Conservation (phyloP, 2,888 invertebrate genomes). For the Dasysyrphus tricinctus region DNA sequence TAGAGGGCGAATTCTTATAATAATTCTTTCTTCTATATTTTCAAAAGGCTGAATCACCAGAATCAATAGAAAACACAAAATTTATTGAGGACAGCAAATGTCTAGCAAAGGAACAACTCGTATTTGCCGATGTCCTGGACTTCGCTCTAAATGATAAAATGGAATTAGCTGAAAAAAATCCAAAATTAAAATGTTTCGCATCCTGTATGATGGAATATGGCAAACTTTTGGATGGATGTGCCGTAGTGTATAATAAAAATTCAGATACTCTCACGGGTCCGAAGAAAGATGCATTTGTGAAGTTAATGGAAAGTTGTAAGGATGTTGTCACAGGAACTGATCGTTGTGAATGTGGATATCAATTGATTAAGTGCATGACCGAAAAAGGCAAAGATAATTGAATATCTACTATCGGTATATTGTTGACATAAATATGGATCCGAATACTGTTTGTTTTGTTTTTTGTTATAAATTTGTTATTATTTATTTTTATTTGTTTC, state of each 20-base stretch:
- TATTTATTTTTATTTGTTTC: neutral
- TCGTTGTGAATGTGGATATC: slow-evolving; percentile 48
- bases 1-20: too few species aligned
- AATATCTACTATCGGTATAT: neutral
- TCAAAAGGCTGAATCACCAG: neutral
- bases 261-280: neutral
- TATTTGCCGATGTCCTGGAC: neutral
- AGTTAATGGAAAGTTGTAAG: slow-evolving; percentile 14
- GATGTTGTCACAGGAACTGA: slow-evolving; percentile 3
- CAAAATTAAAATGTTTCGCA: slow-evolving; percentile 45
- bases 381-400: neutral
- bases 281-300: neutral
- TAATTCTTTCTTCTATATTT: neutral
- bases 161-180: slow-evolving; percentile 32
- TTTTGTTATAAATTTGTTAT: too few species aligned
- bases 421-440: neutral
- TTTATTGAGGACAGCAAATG: slow-evolving; percentile 18
- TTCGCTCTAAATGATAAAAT: neutral
- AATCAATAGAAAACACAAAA: neutral
- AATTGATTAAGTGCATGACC: slow-evolving; percentile 29
- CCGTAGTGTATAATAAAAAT: neutral
- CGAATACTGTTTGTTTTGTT: neutral
- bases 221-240: slow-evolving; percentile 16
- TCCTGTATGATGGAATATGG: slow-evolving; percentile 32
- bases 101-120: neutral